A percentile compares a stretch with the other conserved stretches of the same genome.
phyloP scores from a whole-genome alignment of 2,113 vertebrate species.

The Tyto alba region DNA sequence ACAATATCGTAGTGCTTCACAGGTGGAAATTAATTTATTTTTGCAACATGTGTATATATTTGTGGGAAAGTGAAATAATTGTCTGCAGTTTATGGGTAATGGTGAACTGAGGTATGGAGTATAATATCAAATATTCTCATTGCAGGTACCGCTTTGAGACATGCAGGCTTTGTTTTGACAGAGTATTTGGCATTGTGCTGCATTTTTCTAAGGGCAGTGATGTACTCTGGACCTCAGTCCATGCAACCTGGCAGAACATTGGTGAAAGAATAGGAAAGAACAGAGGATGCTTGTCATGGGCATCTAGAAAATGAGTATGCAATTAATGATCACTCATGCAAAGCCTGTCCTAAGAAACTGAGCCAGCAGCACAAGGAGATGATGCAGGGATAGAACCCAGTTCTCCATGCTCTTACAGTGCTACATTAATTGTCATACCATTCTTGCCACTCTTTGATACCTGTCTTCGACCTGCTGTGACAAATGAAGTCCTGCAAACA shows the following conservation, averaged over 20 bases:
- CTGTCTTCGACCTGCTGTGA: not conserved
- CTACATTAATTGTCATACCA: not conserved
- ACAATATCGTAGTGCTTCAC: not conserved
- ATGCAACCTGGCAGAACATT: not conserved
- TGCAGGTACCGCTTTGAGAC: not conserved
- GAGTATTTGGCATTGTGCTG: not conserved
- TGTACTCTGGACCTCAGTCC: not conserved
- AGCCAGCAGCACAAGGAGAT: not conserved
- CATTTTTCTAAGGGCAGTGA: not conserved
- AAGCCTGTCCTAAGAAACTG: not conserved
- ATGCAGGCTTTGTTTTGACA: not conserved
- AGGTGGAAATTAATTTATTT: not conserved
- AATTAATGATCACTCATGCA: not conserved
- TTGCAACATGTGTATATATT: not conserved
- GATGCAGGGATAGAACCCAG: not conserved
- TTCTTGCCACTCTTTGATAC: not conserved
- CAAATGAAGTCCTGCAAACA: not conserved
- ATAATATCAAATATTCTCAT: not conserved
- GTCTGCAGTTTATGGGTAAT: not conserved
- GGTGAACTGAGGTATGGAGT: not conserved
- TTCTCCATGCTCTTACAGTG: not conserved
- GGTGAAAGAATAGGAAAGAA: not conserved
- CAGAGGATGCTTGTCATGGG: not conserved
- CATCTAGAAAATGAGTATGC: not conserved
- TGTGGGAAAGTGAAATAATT: not conserved